Conservation (phyloP, 2,888 invertebrate species). For the Lasioglossum figueresi region DNA sequence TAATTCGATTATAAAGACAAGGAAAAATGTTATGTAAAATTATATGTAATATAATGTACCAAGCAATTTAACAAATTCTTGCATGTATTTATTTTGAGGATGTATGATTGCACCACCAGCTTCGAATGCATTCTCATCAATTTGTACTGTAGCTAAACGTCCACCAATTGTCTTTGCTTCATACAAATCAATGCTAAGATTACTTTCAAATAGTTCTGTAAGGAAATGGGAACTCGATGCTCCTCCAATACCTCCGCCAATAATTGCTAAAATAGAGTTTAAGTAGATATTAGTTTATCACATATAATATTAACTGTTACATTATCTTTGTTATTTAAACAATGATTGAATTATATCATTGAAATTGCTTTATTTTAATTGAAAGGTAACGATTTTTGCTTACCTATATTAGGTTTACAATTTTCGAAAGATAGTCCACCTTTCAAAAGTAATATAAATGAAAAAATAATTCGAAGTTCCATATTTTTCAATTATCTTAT, state of each 20-base stretch:
- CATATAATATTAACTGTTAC: neutral
- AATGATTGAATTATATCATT: conserved; percentile 10
- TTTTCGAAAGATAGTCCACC: conserved; percentile 32
- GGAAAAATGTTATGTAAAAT: neutral
- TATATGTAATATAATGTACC: conserved; percentile 79
- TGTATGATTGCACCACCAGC: conserved; percentile 87
- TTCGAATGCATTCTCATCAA: conserved; percentile 85
- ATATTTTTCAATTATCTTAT: conserved; percentile 15
- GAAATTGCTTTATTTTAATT: neutral
- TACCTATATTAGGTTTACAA: conserved; percentile 70
- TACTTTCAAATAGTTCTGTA: conserved; percentile 81
- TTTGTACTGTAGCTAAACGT: conserved; percentile 84
- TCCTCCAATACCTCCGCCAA: conserved; percentile 88
- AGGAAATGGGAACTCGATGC: conserved; percentile 86
- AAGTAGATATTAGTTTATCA: neutral
- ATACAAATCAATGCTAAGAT: conserved; percentile 85
- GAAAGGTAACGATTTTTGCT: conserved; percentile 21
- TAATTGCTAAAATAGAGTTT: conserved; percentile 84
- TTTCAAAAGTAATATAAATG: conserved; percentile 34
- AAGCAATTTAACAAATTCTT: conserved; percentile 84
- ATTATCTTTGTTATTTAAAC: neutral
- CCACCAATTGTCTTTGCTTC: conserved; percentile 86
- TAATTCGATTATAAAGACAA: neutral
- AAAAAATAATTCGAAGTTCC: conserved; percentile 20
- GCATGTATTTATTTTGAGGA: conserved; percentile 86